phyloP scores from a whole-genome alignment of 2,797 vertebrate species.

The Ciconia nigra region DNA sequence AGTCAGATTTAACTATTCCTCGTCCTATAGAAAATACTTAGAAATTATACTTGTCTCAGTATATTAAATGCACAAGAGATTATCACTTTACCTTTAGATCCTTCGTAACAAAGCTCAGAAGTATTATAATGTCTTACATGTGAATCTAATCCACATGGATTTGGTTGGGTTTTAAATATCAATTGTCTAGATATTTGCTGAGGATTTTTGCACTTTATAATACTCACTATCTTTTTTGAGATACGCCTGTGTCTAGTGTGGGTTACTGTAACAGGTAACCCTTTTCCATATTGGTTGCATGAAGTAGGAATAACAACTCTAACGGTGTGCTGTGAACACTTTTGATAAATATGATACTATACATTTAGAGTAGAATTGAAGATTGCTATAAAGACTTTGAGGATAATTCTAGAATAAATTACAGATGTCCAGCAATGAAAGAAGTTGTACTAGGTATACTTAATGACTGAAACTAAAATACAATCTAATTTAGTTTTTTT shows the following conservation, averaged over 20 bases:
- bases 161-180: not conserved
- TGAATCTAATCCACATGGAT: not conserved
- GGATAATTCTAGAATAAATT: not conserved
- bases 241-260: not conserved
- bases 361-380: not conserved
- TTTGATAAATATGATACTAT: not conserved
- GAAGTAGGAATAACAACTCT: not conserved
- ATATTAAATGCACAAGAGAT: not conserved
- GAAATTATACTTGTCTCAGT: not conserved
- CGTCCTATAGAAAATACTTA: not conserved
- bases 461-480: not conserved
- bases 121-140: not conserved
- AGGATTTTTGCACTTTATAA: not conserved
- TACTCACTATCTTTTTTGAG: not conserved
- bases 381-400: not conserved
- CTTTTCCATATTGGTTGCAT: not conserved
- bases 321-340: not conserved
- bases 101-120: not conserved
- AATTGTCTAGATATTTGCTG: not conserved
- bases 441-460: not conserved
- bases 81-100: not conserved
- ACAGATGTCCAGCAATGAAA: not conserved
- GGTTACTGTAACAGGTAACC: not conserved
- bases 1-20: not conserved
- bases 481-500: not conserved